These are phyloP conservation scores for Chloropsis cyanopogon DNA, from an alignment of 2,113 vertebrate genomes.

Conservation along the genomic window DNA sequence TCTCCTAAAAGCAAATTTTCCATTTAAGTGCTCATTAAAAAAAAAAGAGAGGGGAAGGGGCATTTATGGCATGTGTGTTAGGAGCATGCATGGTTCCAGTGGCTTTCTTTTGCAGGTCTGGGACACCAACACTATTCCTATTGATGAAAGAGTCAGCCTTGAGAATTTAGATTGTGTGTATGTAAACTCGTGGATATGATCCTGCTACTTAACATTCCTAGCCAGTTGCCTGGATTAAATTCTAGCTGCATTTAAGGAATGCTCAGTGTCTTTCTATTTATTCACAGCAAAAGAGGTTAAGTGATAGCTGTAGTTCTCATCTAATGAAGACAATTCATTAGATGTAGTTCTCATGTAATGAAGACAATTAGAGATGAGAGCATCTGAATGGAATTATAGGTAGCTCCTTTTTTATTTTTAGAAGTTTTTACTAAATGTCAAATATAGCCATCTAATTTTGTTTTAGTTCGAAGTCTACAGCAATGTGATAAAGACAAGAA, in stretches of 20 bases:
- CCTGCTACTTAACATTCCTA: not conserved
- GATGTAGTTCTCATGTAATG: not conserved
- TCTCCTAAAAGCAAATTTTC: not conserved
- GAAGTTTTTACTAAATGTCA: not conserved
- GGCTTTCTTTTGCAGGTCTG: not conserved
- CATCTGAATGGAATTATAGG: not conserved
- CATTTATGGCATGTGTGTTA: fast-evolving
- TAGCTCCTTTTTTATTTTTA: not conserved
- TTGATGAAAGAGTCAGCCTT: not conserved
- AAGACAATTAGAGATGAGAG: not conserved
- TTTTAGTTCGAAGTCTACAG: not conserved
- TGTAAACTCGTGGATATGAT: not conserved
- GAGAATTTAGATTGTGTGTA: not conserved
- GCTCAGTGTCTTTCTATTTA: not conserved
- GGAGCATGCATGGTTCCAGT: not conserved
- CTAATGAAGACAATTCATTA: fast-evolving
- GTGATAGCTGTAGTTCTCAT: not conserved
- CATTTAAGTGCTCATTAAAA: fast-evolving
- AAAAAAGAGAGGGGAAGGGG: no score
- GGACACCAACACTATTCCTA: not conserved
- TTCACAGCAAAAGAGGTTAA: not conserved
- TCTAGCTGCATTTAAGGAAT: not conserved
- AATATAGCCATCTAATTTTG: not conserved
- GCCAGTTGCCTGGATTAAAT: not conserved
- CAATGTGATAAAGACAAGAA: not conserved